These are phyloP conservation scores for Pheosia gnoma DNA, from an alignment of 2,888 invertebrate genomes.

Conservation along the genomic window DNA sequence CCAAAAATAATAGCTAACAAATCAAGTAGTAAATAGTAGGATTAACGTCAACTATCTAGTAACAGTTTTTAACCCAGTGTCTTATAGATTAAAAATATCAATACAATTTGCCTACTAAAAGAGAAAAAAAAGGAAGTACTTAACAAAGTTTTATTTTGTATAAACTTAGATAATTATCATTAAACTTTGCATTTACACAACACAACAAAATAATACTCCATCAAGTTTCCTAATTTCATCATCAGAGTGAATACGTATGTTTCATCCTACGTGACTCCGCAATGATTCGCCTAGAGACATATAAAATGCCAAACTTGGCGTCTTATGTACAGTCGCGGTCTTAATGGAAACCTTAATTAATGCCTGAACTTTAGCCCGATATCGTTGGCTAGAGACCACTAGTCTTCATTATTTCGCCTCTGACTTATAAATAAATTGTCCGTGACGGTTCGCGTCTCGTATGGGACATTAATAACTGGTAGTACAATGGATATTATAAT, in stretches of 20 bases:
- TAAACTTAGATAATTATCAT: background rate
- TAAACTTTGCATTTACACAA: background rate
- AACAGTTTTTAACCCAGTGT: too few species aligned
- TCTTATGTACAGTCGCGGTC: slow-evolving; percentile 41
- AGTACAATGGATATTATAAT: slow-evolving; percentile 74
- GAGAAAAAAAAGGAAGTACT: too few species aligned
- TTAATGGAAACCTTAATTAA: slow-evolving; percentile 69
- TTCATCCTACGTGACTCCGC: slow-evolving; percentile 46
- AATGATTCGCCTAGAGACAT: slow-evolving; percentile 49
- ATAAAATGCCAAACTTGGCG: slow-evolving; percentile 51
- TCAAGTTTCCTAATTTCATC: slow-evolving; percentile 31
- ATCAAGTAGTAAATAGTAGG: too few species aligned
- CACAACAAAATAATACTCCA: slow-evolving; percentile 7
- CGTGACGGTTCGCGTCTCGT: slow-evolving; percentile 55
- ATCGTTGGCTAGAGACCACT: slow-evolving; percentile 59
- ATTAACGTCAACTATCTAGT: too few species aligned
- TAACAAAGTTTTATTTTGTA: too few species aligned
- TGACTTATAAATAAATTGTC: slow-evolving; percentile 60
- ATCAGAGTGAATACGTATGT: slow-evolving; percentile 43
- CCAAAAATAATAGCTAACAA: too few species aligned
- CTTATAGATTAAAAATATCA: too few species aligned
- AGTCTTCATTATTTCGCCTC: slow-evolving; percentile 53
- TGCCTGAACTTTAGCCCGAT: slow-evolving; percentile 57
- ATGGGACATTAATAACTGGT: slow-evolving; percentile 74
- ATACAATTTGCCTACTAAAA: too few species aligned